phyloP scores from a whole-genome alignment of 2,888 invertebrate species.

The Steromphala cineraria region DNA sequence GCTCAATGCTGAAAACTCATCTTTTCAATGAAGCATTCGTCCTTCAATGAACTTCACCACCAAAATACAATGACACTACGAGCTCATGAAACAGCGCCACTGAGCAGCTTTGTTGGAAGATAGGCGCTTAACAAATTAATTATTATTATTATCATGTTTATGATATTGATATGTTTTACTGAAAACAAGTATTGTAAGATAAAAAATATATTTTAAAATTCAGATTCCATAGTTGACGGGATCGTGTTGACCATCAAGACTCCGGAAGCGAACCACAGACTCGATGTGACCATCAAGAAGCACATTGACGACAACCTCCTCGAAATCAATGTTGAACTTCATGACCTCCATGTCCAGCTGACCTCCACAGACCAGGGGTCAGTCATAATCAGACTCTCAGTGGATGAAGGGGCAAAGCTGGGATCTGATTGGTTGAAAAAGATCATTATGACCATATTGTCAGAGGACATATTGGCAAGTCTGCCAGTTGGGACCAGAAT shows the following conservation, averaged over 20 bases:
- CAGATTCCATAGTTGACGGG: not conserved
- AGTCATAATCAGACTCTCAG: not conserved
- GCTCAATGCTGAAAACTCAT: no score
- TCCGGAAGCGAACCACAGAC: not conserved
- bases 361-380: not conserved
- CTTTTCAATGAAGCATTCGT: no score
- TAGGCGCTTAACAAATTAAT: no score
- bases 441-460: not conserved
- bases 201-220: no score
- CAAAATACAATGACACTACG: no score
- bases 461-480: not conserved
- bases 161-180: no score
- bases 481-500: not conserved
- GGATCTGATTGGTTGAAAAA: not conserved
- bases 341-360: not conserved
- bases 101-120: no score
- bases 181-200: no score
- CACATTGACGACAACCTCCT: not conserved
- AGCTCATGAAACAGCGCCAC: no score
- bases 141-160: no score
- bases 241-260: not conserved
- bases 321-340: not conserved
- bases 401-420: not conserved
- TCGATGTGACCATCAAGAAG: not conserved
- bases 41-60: no score